Percentiles rank a stretch among this genome's conserved stretches.
Conservation (phyloP, 2,113 vertebrate genomes). For the Dendropsophus ebraccatus region DNA sequence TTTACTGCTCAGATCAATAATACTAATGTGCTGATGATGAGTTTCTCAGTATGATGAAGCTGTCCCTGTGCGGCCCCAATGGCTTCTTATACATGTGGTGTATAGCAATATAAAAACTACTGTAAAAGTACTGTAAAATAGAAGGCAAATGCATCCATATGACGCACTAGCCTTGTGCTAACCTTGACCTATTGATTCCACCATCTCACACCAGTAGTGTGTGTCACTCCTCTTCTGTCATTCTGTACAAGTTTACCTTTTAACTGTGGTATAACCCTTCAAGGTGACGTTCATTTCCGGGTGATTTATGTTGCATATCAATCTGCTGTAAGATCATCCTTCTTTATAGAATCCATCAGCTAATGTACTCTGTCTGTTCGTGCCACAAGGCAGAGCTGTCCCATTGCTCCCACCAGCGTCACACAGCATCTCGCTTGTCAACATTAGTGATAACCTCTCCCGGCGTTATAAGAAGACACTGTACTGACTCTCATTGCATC, state of each 20-base stretch:
- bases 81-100: background rate
- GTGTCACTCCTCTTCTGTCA: background rate
- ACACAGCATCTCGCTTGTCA: slow-evolving; percentile 23
- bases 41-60: background rate
- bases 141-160: background rate
- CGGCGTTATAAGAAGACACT: background rate
- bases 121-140: background rate
- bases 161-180: background rate
- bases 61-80: background rate
- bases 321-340: background rate
- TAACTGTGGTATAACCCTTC: background rate
- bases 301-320: slow-evolving; percentile 18
- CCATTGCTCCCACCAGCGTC: slow-evolving; percentile 20
- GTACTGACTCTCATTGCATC: background rate
- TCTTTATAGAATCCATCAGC: slow-evolving; percentile 7
- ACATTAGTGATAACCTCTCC: slow-evolving; percentile 34
- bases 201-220: background rate
- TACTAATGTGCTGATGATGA: background rate
- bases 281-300: slow-evolving; percentile 13
- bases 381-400: slow-evolving; percentile 24
- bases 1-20: background rate
- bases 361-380: slow-evolving; percentile 26
- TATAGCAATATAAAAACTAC: background rate
- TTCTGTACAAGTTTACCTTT: background rate
- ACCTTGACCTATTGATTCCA: background rate